These are phyloP conservation scores for Cataglyphis hispanica DNA, from an alignment of 1,140 invertebrate species.

Conservation along the genomic window DNA sequence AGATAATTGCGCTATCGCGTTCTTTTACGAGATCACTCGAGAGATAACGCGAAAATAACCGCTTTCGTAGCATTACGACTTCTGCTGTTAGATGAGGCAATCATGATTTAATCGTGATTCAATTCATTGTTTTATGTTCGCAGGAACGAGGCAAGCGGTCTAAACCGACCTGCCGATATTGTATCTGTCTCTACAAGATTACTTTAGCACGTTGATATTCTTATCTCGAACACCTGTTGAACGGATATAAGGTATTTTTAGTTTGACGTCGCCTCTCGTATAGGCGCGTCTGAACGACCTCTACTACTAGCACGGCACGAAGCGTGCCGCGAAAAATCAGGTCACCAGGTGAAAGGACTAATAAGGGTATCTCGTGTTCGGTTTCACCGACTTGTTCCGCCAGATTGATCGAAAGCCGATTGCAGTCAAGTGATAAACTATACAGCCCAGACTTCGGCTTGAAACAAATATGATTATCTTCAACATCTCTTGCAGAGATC, in stretches of 20 bases:
- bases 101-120: neutral
- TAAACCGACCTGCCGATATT: neutral
- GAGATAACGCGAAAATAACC: neutral
- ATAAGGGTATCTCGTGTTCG: conserved; percentile 56
- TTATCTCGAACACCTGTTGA: conserved; percentile 68
- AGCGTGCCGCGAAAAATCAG: conserved; percentile 57
- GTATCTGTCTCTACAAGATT: conserved; percentile 15
- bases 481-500: neutral
- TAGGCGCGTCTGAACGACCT: conserved; percentile 30
- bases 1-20: neutral
- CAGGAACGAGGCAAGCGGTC: neutral
- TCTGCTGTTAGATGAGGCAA: neutral
- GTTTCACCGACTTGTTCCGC: conserved; percentile 54
- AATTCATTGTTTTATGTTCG: conserved; percentile 10
- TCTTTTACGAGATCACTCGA: neutral
- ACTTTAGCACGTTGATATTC: conserved; percentile 35
- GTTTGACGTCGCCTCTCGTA: conserved; percentile 26
- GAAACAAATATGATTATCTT: neutral
- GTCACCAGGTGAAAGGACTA: conserved; percentile 66
- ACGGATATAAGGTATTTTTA: conserved; percentile 65
- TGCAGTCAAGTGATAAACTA: conserved; percentile 20
- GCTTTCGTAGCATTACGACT: neutral
- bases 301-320: neutral
- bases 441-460: neutral
- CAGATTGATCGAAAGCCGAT: conserved; percentile 36